Conservation (phyloP, 2,113 vertebrate genomes). For the Ameiurus melas region DNA sequence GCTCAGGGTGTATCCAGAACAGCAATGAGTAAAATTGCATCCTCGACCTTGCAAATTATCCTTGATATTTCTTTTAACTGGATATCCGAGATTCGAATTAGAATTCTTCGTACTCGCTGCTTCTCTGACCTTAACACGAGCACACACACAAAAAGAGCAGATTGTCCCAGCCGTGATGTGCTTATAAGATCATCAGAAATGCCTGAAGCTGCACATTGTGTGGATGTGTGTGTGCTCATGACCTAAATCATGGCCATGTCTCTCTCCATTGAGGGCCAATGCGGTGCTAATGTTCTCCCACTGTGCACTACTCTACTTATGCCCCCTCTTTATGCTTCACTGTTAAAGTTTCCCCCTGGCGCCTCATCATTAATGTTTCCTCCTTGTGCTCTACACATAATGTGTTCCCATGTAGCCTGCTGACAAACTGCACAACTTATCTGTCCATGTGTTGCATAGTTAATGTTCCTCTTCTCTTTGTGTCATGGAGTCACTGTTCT, state of each 20-base stretch:
- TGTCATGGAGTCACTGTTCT: constrained; percentile 22
- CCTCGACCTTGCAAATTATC: not conserved
- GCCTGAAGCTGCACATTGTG: not conserved
- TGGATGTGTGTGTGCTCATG: constrained; percentile 24
- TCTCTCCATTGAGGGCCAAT: constrained; percentile 33
- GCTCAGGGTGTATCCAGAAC: not conserved
- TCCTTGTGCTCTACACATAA: constrained; percentile 23
- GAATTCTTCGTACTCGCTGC: not conserved
- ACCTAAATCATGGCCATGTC: constrained; percentile 30
- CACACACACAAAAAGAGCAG: not conserved
- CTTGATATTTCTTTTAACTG: not conserved
- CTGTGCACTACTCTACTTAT: constrained; percentile 14
- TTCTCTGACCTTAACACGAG: not conserved
- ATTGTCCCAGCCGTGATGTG: not conserved
- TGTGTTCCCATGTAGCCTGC: constrained; percentile 28
- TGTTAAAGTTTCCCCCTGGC: constrained; percentile 23
- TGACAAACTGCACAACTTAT: constrained; percentile 22
- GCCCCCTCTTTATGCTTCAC: not conserved
- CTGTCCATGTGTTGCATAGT: constrained; percentile 13
- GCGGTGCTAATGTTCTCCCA: constrained; percentile 25
- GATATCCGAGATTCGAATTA: not conserved
- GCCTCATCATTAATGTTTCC: constrained; percentile 25
- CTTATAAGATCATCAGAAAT: constrained; percentile 27
- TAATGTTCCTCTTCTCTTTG: constrained; percentile 36
- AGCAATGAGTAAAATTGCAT: not conserved